Base-by-base conservation (phyloP, 2,113 vertebrate species). In the Micronycteris hirsuta region DNA sequence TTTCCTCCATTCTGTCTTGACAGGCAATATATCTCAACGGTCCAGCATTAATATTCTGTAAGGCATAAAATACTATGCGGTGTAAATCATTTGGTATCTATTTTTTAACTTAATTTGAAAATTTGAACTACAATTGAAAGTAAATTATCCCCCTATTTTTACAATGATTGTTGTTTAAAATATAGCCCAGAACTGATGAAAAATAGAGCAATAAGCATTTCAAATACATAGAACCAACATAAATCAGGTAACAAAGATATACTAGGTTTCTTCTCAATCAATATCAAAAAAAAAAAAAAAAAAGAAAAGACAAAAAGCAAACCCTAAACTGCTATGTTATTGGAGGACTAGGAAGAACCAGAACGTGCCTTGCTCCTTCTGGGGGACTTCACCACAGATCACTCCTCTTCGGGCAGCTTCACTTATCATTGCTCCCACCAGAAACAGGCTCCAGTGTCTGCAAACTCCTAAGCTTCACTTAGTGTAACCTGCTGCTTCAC, bases 51-150 rank as follows among this genome's bases (percentile, higher is more conserved):
- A 24, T 33, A 45, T 70, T 74, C 31, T 91, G 33, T 47, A 89
- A 80, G 45, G 14, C 33, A 90, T 68, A 91, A 80, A 94, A 43
- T 61, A 95, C 41, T 41, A 93, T 73, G 26, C 13, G 54, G 28
- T 91, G 3, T 63, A 43, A 71, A 93, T 93, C 10, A 2, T 74
- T 52, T 65, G 20, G 33, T 74, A 5, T 67, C 56, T 86, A 33
- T 71, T 81, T 91, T 93, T 41, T n/a, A 89, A 80, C n/a, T 78
- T 31, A 84, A 92, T 95, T 91, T 95, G 63, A 94, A 96, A 95
- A 88, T 76, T 36, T 94, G 71, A 97, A 89, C 45, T 20, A 10
- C 78, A 92, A 65, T 7, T 45, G 47, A 95, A 94, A 81, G 45
- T 84, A 76, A 81, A 87, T 94, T 80, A 77, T 84, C 81, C 88